These are phyloP conservation scores for Epizoanthus scotinus DNA, from an alignment of 92 coral and sea anemone genomes.

Conservation along the genomic window DNA sequence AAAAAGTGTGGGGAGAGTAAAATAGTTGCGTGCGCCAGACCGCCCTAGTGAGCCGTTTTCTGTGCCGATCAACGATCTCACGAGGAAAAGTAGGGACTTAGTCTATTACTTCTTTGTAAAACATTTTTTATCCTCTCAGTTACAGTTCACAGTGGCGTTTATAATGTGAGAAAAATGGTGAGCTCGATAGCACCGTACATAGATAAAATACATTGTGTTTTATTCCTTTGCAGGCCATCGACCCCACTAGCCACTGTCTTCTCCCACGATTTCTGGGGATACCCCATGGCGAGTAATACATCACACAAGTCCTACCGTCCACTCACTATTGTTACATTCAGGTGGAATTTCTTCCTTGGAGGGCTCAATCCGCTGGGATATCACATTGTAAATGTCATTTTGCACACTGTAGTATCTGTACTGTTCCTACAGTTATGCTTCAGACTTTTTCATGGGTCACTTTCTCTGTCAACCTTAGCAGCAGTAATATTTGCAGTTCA, in stretches of 20 bases:
- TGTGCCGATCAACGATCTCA: too few relatives aligned
- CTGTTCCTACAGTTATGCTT: conserved; percentile 60
- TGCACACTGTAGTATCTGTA: conserved; percentile 62
- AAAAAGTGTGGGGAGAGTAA: too few relatives aligned
- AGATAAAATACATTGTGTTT: not conserved
- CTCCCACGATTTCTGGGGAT: conserved; percentile 84
- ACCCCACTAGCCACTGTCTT: conserved; percentile 67
- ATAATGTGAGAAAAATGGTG: too few relatives aligned
- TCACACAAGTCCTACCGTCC: conserved; percentile 93
- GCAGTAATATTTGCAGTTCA: conserved; percentile 73
- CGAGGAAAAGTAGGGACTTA: too few relatives aligned
- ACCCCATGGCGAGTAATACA: conserved; percentile 62
- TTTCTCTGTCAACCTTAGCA: conserved; percentile 50
- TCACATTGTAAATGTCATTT: conserved; percentile 66
- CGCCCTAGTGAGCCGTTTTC: too few relatives aligned
- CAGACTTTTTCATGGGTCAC: conserved; percentile 51
- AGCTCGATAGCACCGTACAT: too few relatives aligned
- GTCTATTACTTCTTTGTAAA: too few relatives aligned
- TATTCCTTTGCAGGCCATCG: conserved; percentile 55
- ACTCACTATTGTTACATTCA: conserved; percentile 68
- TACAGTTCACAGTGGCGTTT: too few relatives aligned
- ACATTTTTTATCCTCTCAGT: too few relatives aligned
- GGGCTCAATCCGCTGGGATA: conserved; percentile 73
- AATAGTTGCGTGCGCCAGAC: too few relatives aligned
- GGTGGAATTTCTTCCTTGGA: conserved; percentile 71